phyloP scores from a whole-genome alignment of 2,797 vertebrate species.

The Propithecus perrieri region DNA sequence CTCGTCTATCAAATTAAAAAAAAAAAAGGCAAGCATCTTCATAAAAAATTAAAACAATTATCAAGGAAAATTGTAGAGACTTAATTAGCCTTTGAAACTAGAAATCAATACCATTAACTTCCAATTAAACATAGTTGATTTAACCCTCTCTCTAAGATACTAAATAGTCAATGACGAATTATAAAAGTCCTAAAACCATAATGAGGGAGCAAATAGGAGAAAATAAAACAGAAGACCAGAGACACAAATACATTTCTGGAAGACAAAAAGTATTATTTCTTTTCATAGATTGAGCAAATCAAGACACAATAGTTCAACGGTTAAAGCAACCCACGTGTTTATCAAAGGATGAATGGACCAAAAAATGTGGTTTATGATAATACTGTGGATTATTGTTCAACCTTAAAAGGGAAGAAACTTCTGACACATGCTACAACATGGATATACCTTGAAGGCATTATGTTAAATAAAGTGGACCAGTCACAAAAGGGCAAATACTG shows the following conservation, averaged over 20 bases:
- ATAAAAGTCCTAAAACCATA: neutral
- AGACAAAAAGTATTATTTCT: neutral
- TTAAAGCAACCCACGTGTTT: neutral
- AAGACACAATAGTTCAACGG: neutral
- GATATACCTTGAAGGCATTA: neutral
- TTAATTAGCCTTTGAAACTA: neutral
- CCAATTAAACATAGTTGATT: neutral
- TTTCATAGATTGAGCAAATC: neutral
- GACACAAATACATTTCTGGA: neutral
- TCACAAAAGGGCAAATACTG: neutral
- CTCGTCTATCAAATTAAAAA: neutral
- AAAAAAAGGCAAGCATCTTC: neutral
- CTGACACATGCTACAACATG: neutral
- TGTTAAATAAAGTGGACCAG: neutral
- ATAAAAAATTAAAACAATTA: neutral
- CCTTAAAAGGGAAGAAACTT: neutral
- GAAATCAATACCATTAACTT: neutral
- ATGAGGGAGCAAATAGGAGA: neutral
- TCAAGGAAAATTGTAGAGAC: neutral
- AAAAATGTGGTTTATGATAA: neutral
- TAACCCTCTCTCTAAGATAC: neutral
- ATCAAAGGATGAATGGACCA: neutral
- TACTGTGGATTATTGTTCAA: neutral
- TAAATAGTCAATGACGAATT: neutral
- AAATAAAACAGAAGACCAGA: neutral